Percentiles rank a stretch among this genome's conserved stretches.
These are phyloP conservation scores for Eudasyphora cyanicolor DNA, from an alignment of 2,888 invertebrate species.

Conservation along the genomic window DNA sequence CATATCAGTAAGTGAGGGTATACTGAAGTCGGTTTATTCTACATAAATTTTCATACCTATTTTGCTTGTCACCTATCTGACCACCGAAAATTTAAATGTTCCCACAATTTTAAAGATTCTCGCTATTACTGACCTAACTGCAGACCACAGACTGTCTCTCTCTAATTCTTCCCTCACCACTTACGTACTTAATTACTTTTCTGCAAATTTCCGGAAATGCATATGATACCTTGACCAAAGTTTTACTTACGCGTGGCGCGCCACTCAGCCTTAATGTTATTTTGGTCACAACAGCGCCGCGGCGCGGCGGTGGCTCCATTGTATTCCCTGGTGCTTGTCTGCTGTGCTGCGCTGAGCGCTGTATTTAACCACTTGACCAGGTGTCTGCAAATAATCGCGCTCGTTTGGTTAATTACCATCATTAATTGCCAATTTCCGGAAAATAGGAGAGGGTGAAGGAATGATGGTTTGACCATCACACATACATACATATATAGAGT, in stretches of 20 bases:
- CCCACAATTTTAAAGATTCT: not conserved
- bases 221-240: too few relatives aligned
- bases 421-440: slow-evolving; percentile 1
- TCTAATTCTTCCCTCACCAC: too few relatives aligned
- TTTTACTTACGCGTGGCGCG: not conserved
- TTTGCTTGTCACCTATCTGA: not conserved
- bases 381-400: not conserved
- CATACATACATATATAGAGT: not conserved
- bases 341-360: not conserved
- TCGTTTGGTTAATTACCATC: slow-evolving; percentile 7
- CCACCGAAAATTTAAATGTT: not conserved
- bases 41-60: not conserved
- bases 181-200: not conserved
- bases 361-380: not conserved
- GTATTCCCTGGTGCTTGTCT: too few relatives aligned
- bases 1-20: too few relatives aligned
- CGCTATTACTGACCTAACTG: not conserved
- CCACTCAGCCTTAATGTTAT: not conserved
- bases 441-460: not conserved
- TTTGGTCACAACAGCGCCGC: not conserved
- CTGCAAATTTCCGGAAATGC: too few relatives aligned
- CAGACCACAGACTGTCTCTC: not conserved
- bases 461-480: not conserved
- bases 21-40: too few relatives aligned
- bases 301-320: too few relatives aligned